Evolutionary conservation across 1,140 invertebrate species (phyloP), one percentile per base, ranked within the genome.

Genomic region (Drosophila varians): DNA sequence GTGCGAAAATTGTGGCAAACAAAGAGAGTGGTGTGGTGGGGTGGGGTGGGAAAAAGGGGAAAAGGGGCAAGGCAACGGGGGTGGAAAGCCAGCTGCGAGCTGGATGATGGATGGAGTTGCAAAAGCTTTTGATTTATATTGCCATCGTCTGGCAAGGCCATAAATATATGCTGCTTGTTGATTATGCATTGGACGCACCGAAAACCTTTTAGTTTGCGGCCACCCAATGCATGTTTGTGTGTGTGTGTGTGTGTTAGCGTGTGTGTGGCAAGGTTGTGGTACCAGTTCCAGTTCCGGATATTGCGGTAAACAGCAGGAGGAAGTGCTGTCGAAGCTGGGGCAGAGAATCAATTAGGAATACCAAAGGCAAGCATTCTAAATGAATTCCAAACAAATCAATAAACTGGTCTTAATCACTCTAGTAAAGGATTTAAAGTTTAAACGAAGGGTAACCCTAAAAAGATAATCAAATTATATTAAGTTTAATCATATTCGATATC

Each of bases 71-170:
- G 25, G 11, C 36, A 40, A 9, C n/a, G 26, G 19, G 43, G 60
- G 55, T 26, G 28, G 14, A 9, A 42, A 28, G 16, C 47, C 69
- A 79, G 77, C 64, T 83, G 60, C 60, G 56, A 64, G 56, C 80
- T 43, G 75, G 57, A 75, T 83, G 79, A 83, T 83, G 77, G 79
- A 83, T 83, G 79, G 79, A 83, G 80, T 84, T 80, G 80, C 57
- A 46, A 84, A 84, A 84, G 82, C 79, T 84, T 84, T 86, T 84
- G 79, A 84, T 84, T 84, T 84, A 84, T 84, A 84, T 79, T 79
- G 75, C 65, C 65, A 72, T 66, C 79, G 80, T 72, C 62, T 65
- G 65, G 65, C 65, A 66, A 45, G 68, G 58, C 62, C 77, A 82
- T 82, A 79, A 76, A 79, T 83, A 83, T 71, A 71, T 71, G 68